Base-by-base conservation (phyloP, 2,113 vertebrate genomes). In the Notothenia coriiceps region DNA sequence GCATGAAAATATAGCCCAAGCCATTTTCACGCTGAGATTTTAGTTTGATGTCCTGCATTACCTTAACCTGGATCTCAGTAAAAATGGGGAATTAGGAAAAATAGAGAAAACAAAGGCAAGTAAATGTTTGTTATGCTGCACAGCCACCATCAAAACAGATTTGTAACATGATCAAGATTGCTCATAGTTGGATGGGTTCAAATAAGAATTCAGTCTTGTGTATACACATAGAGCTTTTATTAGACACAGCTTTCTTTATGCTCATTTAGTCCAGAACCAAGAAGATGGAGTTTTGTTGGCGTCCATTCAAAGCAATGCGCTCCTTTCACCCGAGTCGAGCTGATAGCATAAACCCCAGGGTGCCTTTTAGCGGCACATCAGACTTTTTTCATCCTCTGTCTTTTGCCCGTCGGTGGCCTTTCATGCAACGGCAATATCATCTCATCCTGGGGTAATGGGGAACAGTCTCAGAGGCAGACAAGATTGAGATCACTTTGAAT, bases 401-500 rank as follows among this genome's bases (percentile, higher is more conserved):
- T 86, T 83, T 79, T 62, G 51, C 82, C 70, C 74, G 77, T 71
- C 78, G 63, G 80, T 83, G 89, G 89, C 83, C 88, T 91, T 91
- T 90, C 82, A 78, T 89, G 86, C 87, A 79, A 79, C 80, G 64
- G 86, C 83, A 84, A 87, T 91, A 86, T 91, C 81, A 68, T 77
- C 79, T 90, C 88, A 88, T 92, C 87, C 77, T 35, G 25, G 68
- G 83, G 83, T 90, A 91, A 93, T 83, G 90, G 82, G 68, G 66
- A 82, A 78, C 86, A 86, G 86, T 84, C 83, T 89, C 72, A 18
- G 40, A 90, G 86, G 80, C 86, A 56, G 82, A 60, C 22, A 50
- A 86, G 86, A 91, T 89, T 78, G 80, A 86, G 87, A 93, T 92
- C 84, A 70, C 84, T 86, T 74, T 94, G 87, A 94, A 94, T 94